Percentiles rank a stretch among this genome's conserved stretches.
These are phyloP conservation scores for Batillaria attramentaria DNA, from an alignment of 1,140 invertebrate species.

Conservation along the genomic window DNA sequence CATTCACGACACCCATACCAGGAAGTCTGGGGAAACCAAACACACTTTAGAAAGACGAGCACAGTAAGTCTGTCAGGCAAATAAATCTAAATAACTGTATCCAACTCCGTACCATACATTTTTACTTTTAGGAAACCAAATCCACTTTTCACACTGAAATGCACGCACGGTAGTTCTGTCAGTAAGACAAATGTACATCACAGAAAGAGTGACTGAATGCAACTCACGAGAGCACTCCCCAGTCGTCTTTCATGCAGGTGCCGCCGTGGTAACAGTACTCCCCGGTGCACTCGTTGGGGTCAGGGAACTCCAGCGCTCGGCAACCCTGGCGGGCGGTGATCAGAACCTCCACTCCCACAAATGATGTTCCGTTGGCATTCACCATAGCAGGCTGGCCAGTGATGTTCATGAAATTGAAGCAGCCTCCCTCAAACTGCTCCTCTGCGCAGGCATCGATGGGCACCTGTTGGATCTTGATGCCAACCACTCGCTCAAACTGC, in stretches of 20 bases:
- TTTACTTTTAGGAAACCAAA: no score
- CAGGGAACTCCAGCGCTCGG: constrained; percentile 53
- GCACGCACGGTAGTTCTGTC: no score
- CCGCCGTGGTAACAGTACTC: constrained; percentile 96
- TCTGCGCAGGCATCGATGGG: constrained; percentile 98
- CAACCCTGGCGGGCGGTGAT: constrained; percentile 86
- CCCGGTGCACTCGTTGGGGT: constrained; percentile 81
- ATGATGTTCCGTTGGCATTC: constrained; percentile 95
- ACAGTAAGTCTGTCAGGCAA: no score
- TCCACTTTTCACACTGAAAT: no score
- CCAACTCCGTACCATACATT: no score
- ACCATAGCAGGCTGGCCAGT: constrained; percentile 89
- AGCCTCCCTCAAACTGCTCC: constrained; percentile 92
- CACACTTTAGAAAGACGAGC: no score
- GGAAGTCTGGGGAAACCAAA: no score
- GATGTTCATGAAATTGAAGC: constrained; percentile 92
- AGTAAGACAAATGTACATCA: no score
- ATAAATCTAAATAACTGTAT: no score
- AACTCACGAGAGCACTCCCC: constrained; percentile 84
- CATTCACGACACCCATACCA: no score
- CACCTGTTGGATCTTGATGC: constrained; percentile 97
- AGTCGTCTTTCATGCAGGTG: constrained; percentile 83
- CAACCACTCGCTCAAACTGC: constrained; percentile 91
- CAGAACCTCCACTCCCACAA: constrained; percentile 92
- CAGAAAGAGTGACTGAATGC: no score